Conservation (phyloP, 2,797 vertebrate species). For the Halcyon smyrnensis region DNA sequence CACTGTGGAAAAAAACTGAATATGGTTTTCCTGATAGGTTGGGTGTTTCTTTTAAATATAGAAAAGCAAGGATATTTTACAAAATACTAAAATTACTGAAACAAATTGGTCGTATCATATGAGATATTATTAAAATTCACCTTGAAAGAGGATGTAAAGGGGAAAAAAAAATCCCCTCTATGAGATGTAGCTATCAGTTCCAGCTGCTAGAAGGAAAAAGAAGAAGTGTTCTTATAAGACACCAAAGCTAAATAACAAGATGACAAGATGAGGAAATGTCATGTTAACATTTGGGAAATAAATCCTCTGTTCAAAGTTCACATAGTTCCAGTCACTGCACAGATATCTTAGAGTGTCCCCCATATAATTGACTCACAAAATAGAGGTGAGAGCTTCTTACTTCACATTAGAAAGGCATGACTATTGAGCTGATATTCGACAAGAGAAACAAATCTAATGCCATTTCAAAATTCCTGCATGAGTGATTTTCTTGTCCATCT, state of each 20-base stretch:
- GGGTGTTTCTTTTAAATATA: neutral
- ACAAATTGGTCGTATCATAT: neutral
- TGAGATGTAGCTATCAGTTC: neutral
- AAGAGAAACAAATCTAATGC: neutral
- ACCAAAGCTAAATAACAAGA: neutral
- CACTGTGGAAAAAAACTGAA: neutral
- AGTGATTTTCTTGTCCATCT: neutral
- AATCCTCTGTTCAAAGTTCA: neutral
- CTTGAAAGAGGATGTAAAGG: constrained; percentile 38
- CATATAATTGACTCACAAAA: neutral
- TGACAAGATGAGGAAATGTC: constrained; percentile 57
- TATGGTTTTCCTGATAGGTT: neutral
- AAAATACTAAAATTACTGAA: constrained; percentile 2
- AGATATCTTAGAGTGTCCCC: neutral
- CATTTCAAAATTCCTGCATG: neutral
- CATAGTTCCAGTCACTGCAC: neutral
- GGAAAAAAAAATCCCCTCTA: neutral
- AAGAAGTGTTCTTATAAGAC: neutral
- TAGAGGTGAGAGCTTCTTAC: neutral
- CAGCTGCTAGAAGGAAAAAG: neutral
- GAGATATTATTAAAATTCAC: neutral
- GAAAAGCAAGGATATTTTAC: neutral
- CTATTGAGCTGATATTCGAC: neutral
- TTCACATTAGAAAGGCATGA: neutral
- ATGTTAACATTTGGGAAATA: constrained; percentile 53